Evolutionary conservation across 1,140 invertebrate species (phyloP).

Genomic region (Heliconius melpomene): DNA sequence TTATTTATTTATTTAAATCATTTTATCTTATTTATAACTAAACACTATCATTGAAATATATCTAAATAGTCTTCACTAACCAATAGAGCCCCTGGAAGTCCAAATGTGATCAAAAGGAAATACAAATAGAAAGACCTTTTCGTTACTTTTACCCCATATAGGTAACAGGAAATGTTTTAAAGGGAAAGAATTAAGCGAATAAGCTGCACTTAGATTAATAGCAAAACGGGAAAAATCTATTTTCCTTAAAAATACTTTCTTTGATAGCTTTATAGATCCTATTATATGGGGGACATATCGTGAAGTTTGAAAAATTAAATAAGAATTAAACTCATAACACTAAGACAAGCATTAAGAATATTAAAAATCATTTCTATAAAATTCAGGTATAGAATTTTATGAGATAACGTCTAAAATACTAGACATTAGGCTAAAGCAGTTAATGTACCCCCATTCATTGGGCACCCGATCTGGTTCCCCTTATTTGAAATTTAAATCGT

Average conservation of each 20-base stretch:
- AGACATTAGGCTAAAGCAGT: slow-evolving; percentile 26
- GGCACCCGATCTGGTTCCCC: slow-evolving; percentile 60
- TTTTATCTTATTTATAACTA: background rate
- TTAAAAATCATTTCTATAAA: background rate
- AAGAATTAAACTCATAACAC: background rate
- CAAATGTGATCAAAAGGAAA: slow-evolving; percentile 1
- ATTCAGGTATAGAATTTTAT: slow-evolving; percentile 15
- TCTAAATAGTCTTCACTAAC: background rate
- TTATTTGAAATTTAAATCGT: slow-evolving; percentile 67
- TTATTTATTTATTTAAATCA: background rate
- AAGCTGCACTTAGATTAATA: background rate
- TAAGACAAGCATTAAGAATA: background rate
- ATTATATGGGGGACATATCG: too few species aligned
- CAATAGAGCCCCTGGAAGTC: background rate
- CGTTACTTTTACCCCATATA: background rate
- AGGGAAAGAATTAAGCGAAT: background rate
- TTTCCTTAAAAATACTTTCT: background rate
- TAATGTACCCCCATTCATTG: slow-evolving; percentile 60
- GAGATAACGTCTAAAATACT: slow-evolving; percentile 25
- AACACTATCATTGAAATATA: background rate
- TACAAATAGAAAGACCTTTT: background rate
- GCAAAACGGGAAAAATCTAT: background rate
- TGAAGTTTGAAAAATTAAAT: too few species aligned
- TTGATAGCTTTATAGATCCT: too few species aligned
- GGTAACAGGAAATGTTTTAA: slow-evolving; percentile 9